Base-by-base conservation (phyloP, 2,888 invertebrate genomes). In the Phaonia tiefii region DNA sequence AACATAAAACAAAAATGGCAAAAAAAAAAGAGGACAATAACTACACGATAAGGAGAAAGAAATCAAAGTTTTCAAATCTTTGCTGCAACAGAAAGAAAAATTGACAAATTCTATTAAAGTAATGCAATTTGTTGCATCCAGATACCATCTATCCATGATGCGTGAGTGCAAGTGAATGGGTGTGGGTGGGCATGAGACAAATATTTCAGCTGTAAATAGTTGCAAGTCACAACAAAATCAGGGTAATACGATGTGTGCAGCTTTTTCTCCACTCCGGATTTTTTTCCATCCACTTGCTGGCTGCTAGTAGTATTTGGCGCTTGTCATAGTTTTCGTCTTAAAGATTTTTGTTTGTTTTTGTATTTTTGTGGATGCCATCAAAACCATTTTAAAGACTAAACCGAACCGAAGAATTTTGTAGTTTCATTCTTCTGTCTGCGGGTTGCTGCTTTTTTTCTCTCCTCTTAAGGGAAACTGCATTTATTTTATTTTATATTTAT, bases 401-500 rank as follows among this genome's bases (percentile, higher is more conserved):
- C 20, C 3, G 17, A 20, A 20, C n/a, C 10, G 15, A 49, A 49
- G 7, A 49, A 17, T 49, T 20, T 49, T 49, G 3, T 31, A 31
- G 15, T 49, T 46, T 46, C 31, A n/a, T 46, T 46, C 20, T 1
- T 3, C 8, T 49, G 4, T 17, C 49, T 49, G 17, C 10, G 20
- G n/a, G n/a, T n/a, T n/a, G n/a, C 15, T 4, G 15, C 0, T 69
- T 51, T 67, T 31, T 71, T 66, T 76, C 70, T 56, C 65, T 42
- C 20, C 15, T 54, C 60, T 71, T 66, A 37, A 49, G 58, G 72
- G 66, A 77, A 66, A 66, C 56, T 37, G 26, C 44, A 76, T 75
- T 26, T 60, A 25, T 31, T 77, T 77, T 60, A 63, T 70, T 70
- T 75, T 63, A 22, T 65, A 75, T 63, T 54, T 70, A 42, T 42